These are phyloP conservation scores for Acipenser ruthenus DNA, from an alignment of 2,797 vertebrate genomes.

Conservation along the genomic window DNA sequence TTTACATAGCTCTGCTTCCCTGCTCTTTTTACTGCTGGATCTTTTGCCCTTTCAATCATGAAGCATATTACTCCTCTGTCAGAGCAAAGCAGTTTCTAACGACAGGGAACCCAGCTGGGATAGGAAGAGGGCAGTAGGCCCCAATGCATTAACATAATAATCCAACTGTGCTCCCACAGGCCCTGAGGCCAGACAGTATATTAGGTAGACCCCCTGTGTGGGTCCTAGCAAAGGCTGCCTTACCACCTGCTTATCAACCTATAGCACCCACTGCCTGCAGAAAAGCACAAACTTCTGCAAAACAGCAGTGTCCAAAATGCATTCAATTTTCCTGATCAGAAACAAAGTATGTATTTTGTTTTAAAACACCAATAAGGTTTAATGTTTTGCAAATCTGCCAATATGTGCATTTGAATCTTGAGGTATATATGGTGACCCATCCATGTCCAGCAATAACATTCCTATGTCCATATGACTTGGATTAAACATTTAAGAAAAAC, in stretches of 20 bases:
- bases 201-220: slow-evolving; percentile 80
- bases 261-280: slow-evolving; percentile 63
- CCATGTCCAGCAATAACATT: too few species aligned
- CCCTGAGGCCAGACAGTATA: slow-evolving; percentile 95
- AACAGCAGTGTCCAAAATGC: slow-evolving; percentile 31
- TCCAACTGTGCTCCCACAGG: slow-evolving; percentile 90
- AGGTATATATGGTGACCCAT: too few species aligned
- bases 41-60: slow-evolving; percentile 98
- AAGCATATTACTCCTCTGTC: slow-evolving; percentile 99
- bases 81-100: slow-evolving; percentile 96
- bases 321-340: too few species aligned
- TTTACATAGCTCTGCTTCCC: slow-evolving; percentile 79
- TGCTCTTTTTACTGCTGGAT: slow-evolving; percentile 73
- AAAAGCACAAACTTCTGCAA: slow-evolving; percentile 39
- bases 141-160: slow-evolving; percentile 98
- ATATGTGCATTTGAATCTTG: too few species aligned
- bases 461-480: too few species aligned
- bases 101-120: slow-evolving; percentile 97
- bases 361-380: too few species aligned
- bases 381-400: too few species aligned
- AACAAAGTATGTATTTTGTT: too few species aligned
- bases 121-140: slow-evolving; percentile 93
- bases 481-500: too few species aligned
- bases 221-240: slow-evolving; percentile 56
- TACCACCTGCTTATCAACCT: slow-evolving; percentile 84